Percentiles rank a stretch among this genome's conserved stretches.
These are phyloP conservation scores for Autographa gamma DNA, from an alignment of 2,888 invertebrate genomes.

Conservation along the genomic window DNA sequence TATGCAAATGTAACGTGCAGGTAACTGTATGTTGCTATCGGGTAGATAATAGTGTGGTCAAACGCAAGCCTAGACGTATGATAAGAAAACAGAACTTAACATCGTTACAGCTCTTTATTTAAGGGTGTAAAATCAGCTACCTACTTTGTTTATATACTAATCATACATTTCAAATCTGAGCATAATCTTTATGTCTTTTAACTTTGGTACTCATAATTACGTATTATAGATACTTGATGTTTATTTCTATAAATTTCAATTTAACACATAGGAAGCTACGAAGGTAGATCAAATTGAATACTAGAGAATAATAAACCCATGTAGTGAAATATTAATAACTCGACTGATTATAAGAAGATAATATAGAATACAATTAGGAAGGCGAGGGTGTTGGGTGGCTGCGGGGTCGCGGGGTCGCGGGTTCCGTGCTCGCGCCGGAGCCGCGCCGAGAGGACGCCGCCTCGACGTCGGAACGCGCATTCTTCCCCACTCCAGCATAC, in stretches of 20 bases:
- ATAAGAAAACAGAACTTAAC: not conserved
- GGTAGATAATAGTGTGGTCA: not conserved
- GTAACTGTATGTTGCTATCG: not conserved
- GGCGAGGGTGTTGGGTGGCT: constrained; percentile 38
- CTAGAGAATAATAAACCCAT: not conserved
- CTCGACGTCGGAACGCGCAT: constrained; percentile 80
- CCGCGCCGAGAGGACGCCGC: constrained; percentile 77
- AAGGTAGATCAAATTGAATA: too few species aligned
- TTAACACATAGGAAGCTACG: too few species aligned
- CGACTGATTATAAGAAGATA: constrained; percentile 23
- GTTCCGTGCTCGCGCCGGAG: constrained; percentile 60
- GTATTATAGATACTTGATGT: too few species aligned
- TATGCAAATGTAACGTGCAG: not conserved
- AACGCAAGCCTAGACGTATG: not conserved
- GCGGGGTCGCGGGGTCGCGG: constrained; percentile 15
- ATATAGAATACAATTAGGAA: constrained; percentile 38
- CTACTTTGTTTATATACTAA: too few species aligned
- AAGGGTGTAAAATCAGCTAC: too few species aligned
- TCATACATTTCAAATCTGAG: too few species aligned
- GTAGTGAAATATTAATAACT: not conserved
- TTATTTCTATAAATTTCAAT: not conserved
- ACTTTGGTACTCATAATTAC: too few species aligned
- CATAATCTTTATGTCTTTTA: too few species aligned
- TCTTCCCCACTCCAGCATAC: constrained; percentile 84
- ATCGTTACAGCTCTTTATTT: not conserved